Base-by-base conservation (phyloP, 2,797 vertebrate genomes). In the Pygocentrus nattereri region DNA sequence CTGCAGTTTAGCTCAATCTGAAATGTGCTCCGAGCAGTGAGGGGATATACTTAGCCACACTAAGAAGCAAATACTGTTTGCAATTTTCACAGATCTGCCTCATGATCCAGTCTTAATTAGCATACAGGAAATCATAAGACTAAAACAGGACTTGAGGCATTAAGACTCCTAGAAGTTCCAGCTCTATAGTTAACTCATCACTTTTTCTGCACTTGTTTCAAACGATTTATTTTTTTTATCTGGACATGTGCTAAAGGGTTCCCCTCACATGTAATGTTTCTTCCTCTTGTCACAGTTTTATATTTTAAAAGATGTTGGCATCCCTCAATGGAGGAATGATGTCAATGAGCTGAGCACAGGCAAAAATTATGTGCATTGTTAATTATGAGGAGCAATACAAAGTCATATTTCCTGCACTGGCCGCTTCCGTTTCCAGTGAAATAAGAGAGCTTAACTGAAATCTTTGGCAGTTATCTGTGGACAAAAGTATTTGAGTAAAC, bases 71-170 rank as follows among this genome's bases (percentile, higher is more conserved):
- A 49, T 27, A 7, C n/a, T 54, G 30, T 44, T n/a, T 23, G 18
- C n/a, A 15, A 44, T 34, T 27, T 50, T 18, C 21, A 19, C 30
- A 64, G 41, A 44, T 30, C 4, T n/a, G 13, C 41, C 15, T 52
- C 19, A 58, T 74, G 80, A 80, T 44, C 59, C 30, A 41, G n/a
- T 41, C 74, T 80, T 19, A 73, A 74, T 80, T 44, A 64, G 25
- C 58, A 0, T 1, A 23, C 52, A 54, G n/a, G 8, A 2, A 10
- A 41, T 44, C 41, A 7, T 44, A 8, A 44, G 41, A 44, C 34
- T 38, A 3, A 38, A 38, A 3, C 3, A 38, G 34, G 7, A 38
- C 34, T 4, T 54, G n/a, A n/a, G n/a, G n/a, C n/a, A n/a, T n/a
- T 21, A 21, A 23, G 54, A n/a, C n/a, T 21, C 38, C 7, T 34